These are phyloP conservation scores for Scomberomorus guttatus DNA, from an alignment of 2,797 vertebrate genomes.

Conservation along the genomic window DNA sequence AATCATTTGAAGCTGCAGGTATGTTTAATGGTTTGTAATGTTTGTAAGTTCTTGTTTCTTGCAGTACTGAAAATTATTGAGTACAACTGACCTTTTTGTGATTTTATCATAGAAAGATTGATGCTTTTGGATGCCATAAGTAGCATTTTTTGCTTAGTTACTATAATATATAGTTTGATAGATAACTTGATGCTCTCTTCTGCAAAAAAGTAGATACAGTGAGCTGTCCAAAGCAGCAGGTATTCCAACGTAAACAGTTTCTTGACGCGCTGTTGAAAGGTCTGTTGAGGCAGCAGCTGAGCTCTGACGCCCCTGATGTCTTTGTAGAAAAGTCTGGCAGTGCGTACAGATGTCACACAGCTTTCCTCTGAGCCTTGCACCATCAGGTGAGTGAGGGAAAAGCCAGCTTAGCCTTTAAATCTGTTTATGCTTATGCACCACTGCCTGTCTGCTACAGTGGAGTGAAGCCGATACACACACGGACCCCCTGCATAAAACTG, in stretches of 20 bases:
- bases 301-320: slow-evolving; percentile 28
- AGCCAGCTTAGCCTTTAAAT: slow-evolving; percentile 57
- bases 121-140: not conserved
- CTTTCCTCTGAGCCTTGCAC: slow-evolving; percentile 43
- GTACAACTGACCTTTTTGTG: not conserved
- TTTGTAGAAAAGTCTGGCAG: not conserved
- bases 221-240: slow-evolving; percentile 20
- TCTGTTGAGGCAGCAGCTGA: slow-evolving; percentile 50
- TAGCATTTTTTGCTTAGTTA: not conserved
- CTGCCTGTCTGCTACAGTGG: not conserved
- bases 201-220: not conserved
- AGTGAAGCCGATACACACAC: not conserved
- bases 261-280: slow-evolving; percentile 11
- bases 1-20: no score
- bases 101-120: not conserved
- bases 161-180: not conserved
- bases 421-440: slow-evolving; percentile 30
- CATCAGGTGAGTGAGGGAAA: slow-evolving; percentile 56
- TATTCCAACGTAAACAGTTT: slow-evolving; percentile 22
- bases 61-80: not conserved
- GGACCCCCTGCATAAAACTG: not conserved
- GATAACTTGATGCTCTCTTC: not conserved
- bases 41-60: no score
- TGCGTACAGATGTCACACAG: slow-evolving; percentile 11
- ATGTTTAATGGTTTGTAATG: no score